Base-by-base conservation (phyloP, 1,140 invertebrate genomes). In the Drosophila lacteicornis region DNA sequence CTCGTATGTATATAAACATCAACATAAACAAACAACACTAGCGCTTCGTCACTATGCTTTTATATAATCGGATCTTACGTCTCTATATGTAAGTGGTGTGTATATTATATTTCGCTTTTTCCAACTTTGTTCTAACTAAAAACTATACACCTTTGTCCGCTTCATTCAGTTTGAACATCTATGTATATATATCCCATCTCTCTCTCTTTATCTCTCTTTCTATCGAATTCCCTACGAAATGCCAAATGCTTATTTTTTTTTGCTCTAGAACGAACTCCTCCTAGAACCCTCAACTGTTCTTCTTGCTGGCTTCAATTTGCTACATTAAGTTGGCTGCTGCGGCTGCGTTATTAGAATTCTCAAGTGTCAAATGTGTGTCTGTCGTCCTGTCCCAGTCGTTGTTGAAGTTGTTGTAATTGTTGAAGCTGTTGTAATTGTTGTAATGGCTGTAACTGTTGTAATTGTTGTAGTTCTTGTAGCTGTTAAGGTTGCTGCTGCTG, bases 21-120 rank as follows among this genome's bases (percentile, higher is more conserved):
- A 88, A 88, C 84, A 88, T 84, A 88, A 88, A 88, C 84, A 88
- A 88, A 88, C 84, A 88, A 88, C 85, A 75, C 69, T 88, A 84
- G 76, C 83, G 83, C 70, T 82, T 75, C 66, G 25, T 45, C 62
- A 68, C 43, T 69, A 68, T 68, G 66, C 46, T 38, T 42, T 68
- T 68, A 68, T 68, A 67, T 68, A 67, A 50, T 56, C 74, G 74
- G 77, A 68, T 68, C 81, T 85, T 83, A 80, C 38, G 33, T 47
- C 67, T 47, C 67, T 70, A 83, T 80, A 80, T 81, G 49, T 85
- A 78, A 70, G 61, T 71, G 47, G 67, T 71, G 53, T 73, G 38
- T 62, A 47, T 74, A 36, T 43, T 57, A 46, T 75, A 61, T 68
- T 66, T 55, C 59, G 51, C 59, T 67, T 75, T 42, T 42, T 49